Percentiles rank a stretch among this genome's conserved stretches.
These are phyloP conservation scores for Mirza zaza DNA, from an alignment of 2,113 vertebrate species.

Conservation along the genomic window DNA sequence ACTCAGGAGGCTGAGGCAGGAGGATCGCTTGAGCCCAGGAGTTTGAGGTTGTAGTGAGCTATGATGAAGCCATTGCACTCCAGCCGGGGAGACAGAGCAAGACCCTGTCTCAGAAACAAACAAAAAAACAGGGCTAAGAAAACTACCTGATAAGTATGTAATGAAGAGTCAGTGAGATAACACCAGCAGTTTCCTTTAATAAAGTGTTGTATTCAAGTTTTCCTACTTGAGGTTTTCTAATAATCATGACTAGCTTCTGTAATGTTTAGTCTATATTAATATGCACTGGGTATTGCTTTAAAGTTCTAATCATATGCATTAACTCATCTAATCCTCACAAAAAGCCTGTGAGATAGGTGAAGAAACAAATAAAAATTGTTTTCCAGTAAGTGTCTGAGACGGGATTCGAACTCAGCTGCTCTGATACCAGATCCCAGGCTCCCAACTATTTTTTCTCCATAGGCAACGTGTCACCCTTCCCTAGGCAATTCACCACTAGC, in stretches of 20 bases:
- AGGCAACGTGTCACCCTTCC: background rate
- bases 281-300: background rate
- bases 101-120: background rate
- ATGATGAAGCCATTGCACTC: no score
- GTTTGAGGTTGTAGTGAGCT: no score
- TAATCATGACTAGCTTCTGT: background rate
- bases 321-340: background rate
- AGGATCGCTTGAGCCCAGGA: no score
- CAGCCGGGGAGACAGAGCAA: background rate
- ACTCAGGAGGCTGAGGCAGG: no score
- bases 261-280: no score
- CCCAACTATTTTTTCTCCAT: background rate
- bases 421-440: background rate
- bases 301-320: background rate
- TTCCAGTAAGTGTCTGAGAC: background rate
- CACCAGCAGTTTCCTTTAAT: background rate
- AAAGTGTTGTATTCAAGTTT: background rate
- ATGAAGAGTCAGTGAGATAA: background rate
- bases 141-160: background rate
- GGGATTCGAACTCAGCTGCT: background rate
- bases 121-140: background rate
- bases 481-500: background rate
- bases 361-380: background rate
- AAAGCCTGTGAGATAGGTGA: background rate
- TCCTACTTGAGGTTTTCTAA: background rate